Base-by-base conservation (phyloP, 92 coral and sea anemone species). In the Anthopleura xanthogrammica region DNA sequence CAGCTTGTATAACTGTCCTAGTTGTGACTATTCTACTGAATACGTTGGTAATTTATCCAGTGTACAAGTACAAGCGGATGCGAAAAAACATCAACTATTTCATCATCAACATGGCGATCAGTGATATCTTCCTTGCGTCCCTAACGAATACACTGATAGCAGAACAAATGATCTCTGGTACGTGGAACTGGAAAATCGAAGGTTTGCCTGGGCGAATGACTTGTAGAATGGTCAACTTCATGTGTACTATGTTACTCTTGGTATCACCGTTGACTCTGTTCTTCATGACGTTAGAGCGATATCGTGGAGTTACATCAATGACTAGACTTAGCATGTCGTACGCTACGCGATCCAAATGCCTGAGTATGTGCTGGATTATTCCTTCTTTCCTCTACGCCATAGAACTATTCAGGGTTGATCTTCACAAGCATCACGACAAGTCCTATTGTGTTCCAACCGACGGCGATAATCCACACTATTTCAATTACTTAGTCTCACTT, bases 51-150 rank as follows among this genome's bases (percentile, higher is more conserved):
- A 83, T 83, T 40, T 84, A 84, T 66, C 81, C 87, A 13, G 82
- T 84, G 17, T 83, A 22, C 73, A 83, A 75, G 48, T 83, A 83
- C 86, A 83, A 73, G 72, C 57, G 62, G 8, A 83, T 83, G 86
- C 57, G 74, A 72, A 83, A 83, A 22, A 83, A 73, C 60, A 73
- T 83, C 43, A 83, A 75, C 86, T 83, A 73, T 43, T 83, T 73
- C 48, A 83, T 83, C 41, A 77, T 75, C 6, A 83, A 83, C 86
- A 83, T 83, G 86, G 86, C 86, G 7, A 10, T 83, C 36, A 83
- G 79, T 40, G 86, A 83, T 52, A 83, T 83, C 46, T 68, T 83
- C 2, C 56, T 83, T 3, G 87, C 87, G 42, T 76, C 75, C 1
- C 76, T 77, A 7, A 76, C 80, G 5, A 77, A 76, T 29, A 50